Evolutionary conservation across 2,113 vertebrate genomes (phyloP).

Genomic region (Rhagologus leucostigma): DNA sequence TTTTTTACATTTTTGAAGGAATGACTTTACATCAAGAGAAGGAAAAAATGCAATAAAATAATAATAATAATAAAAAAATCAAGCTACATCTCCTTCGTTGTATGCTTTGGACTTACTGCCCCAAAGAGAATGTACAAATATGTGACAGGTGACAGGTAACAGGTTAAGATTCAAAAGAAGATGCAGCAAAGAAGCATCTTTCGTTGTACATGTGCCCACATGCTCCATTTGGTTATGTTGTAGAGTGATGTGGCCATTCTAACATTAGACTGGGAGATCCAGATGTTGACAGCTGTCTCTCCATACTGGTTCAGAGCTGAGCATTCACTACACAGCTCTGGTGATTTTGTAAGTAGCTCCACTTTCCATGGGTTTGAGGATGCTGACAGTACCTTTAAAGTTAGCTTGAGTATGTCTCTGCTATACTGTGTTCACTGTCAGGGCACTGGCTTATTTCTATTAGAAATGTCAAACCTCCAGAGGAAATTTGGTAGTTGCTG

Average conservation of each 20-base stretch:
- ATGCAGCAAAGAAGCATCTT: neutral
- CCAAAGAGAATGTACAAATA: neutral
- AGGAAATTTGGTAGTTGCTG: neutral
- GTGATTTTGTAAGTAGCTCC: neutral
- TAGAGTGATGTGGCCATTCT: neutral
- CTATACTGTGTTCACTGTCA: neutral
- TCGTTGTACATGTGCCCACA: neutral
- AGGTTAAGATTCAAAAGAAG: neutral
- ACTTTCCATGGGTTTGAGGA: neutral
- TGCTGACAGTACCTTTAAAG: neutral
- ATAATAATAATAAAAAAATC: neutral
- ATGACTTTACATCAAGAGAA: neutral
- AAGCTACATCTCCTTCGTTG: neutral
- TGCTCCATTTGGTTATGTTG: neutral
- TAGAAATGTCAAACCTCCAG: neutral
- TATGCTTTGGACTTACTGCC: neutral
- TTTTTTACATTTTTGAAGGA: neutral
- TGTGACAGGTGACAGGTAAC: neutral
- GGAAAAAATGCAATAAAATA: neutral
- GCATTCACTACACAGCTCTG: rapidly evolving
- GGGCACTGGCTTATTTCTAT: neutral
- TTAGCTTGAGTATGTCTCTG: neutral
- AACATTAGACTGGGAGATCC: neutral
- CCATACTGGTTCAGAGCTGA: neutral
- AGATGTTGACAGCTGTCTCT: neutral